These are phyloP conservation scores for Ramphastos sulfuratus DNA, from an alignment of 2,113 vertebrate species.

Conservation along the genomic window DNA sequence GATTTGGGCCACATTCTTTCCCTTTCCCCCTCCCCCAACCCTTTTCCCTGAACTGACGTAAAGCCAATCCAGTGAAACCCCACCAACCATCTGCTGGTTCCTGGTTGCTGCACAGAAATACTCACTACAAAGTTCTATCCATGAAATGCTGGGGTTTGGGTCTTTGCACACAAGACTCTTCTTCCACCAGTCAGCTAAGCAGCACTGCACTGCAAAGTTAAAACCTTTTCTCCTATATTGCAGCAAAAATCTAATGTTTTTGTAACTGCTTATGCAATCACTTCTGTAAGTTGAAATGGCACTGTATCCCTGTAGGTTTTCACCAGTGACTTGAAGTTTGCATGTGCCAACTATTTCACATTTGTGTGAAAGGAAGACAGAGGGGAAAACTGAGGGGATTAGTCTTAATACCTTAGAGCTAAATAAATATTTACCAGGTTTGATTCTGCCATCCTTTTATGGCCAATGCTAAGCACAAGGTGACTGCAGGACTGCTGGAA, in stretches of 20 bases:
- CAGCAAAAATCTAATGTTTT: background rate
- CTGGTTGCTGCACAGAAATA: background rate
- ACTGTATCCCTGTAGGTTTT: background rate
- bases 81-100: slow-evolving; percentile 21
- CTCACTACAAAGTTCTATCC: background rate
- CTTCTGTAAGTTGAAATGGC: background rate
- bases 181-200: background rate
- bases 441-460: slow-evolving; percentile 7
- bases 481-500: slow-evolving; percentile 25
- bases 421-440: slow-evolving; percentile 59
- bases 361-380: slow-evolving; percentile 7
- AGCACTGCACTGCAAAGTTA: background rate
- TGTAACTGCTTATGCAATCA: background rate
- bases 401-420: slow-evolving; percentile 43
- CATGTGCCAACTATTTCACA: background rate
- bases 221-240: background rate
- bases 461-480: slow-evolving; percentile 32
- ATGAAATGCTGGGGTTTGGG: background rate
- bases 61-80: background rate
- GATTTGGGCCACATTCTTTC: slow-evolving; percentile 14
- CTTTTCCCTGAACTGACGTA: background rate
- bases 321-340: background rate
- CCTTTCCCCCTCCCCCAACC: background rate
- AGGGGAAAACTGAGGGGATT: slow-evolving; percentile 28
- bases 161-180: background rate